Evolutionary conservation across 2,888 invertebrate genomes (phyloP).

Genomic region (Chalcosyrphus nemorum): DNA sequence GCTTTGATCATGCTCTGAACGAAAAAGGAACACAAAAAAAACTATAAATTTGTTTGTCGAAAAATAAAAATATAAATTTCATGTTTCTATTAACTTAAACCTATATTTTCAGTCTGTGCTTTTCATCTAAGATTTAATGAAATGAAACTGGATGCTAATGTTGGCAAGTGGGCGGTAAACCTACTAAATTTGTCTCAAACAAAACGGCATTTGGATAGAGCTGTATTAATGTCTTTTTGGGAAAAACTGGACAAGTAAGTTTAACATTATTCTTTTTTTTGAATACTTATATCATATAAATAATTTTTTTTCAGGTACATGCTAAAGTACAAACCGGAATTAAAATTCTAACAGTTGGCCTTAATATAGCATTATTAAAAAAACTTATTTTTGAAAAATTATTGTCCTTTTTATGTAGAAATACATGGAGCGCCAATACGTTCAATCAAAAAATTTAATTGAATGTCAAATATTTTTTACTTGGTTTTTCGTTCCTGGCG

Average conservation of each 20-base stretch:
- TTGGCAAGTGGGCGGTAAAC: conserved; percentile 98
- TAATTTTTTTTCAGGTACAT: conserved; percentile 77
- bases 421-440: neutral
- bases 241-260: conserved; percentile 96
- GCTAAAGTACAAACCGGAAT: conserved; percentile 81
- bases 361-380: neutral
- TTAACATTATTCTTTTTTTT: neutral
- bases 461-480: too few relatives aligned
- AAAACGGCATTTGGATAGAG: conserved; percentile 98
- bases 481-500: too few relatives aligned
- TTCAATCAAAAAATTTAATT: too few relatives aligned
- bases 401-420: neutral
- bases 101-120: conserved; percentile 90
- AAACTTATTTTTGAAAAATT: neutral
- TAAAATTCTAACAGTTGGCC: conserved; percentile 77
- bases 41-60: too few relatives aligned
- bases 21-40: too few relatives aligned
- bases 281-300: conserved; percentile 30
- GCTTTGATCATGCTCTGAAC: too few relatives aligned
- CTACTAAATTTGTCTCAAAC: conserved; percentile 95
- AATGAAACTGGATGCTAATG: conserved; percentile 96
- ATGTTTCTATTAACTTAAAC: neutral
- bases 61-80: neutral
- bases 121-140: conserved; percentile 99
- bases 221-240: conserved; percentile 98